Evolutionary conservation across 2,113 vertebrate genomes (phyloP).

Genomic region (Malaclemys terrapin): DNA sequence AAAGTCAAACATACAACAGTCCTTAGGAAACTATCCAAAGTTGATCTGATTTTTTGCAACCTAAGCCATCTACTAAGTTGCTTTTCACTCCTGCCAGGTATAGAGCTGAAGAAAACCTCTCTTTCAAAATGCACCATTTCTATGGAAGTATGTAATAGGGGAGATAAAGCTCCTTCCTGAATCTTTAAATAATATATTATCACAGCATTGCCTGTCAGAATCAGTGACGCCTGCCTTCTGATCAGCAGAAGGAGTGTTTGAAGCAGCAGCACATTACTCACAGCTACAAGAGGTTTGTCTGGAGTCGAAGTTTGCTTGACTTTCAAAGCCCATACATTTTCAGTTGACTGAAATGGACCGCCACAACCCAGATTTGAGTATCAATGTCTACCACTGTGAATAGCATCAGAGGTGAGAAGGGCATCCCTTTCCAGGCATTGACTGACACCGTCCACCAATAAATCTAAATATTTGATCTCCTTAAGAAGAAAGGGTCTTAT

Average conservation of each 20-base stretch:
- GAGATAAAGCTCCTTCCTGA: background rate
- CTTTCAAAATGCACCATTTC: background rate
- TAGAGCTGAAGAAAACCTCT: background rate
- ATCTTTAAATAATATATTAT: background rate
- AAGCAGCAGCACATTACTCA: background rate
- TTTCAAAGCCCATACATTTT: background rate
- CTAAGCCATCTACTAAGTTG: background rate
- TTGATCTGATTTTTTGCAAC: background rate
- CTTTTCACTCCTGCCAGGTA: background rate
- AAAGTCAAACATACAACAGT: background rate
- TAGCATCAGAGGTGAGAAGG: background rate
- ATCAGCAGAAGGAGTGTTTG: background rate
- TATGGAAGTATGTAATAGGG: background rate
- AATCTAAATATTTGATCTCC: background rate
- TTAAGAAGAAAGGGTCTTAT: background rate
- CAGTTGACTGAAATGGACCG: background rate
- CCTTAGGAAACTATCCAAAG: background rate
- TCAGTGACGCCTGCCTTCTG: accelerated
- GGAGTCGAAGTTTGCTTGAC: background rate
- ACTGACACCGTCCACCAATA: background rate
- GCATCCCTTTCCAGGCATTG: background rate
- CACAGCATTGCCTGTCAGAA: background rate
- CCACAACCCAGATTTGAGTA: background rate
- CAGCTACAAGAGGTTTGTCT: background rate
- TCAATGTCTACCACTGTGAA: background rate